phyloP scores from a whole-genome alignment of 2,888 invertebrate species.

The Orgyia antiqua region DNA sequence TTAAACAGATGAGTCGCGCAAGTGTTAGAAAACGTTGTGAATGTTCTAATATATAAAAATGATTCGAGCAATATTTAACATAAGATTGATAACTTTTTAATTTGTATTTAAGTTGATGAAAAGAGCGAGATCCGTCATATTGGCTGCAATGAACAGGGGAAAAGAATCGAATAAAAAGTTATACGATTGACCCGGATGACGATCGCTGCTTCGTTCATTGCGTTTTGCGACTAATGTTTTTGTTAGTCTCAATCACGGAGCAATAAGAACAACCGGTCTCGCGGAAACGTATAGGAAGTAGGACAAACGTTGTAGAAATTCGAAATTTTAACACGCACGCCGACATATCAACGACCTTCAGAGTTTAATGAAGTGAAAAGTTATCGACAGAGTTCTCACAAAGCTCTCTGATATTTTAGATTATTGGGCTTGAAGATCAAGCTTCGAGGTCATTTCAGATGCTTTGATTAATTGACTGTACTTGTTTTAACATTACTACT shows the following conservation, averaged over 20 bases:
- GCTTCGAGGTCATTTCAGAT: too few species aligned
- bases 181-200: slow-evolving; percentile 58
- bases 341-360: slow-evolving; percentile 54
- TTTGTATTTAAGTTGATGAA: neutral
- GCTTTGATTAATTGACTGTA: too few species aligned
- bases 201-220: slow-evolving; percentile 25
- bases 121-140: too few species aligned
- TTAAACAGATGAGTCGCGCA: too few species aligned
- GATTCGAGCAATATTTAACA: neutral
- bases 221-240: slow-evolving; percentile 44
- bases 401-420: slow-evolving; percentile 14
- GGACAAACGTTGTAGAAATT: slow-evolving; percentile 59
- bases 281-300: slow-evolving; percentile 51
- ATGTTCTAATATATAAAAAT: too few species aligned
- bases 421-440: too few species aligned
- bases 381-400: slow-evolving; percentile 21
- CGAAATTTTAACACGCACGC: slow-evolving; percentile 40
- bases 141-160: too few species aligned
- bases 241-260: slow-evolving; percentile 41
- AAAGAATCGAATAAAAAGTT: too few species aligned
- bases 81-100: neutral
- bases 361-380: slow-evolving; percentile 47
- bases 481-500: too few species aligned
- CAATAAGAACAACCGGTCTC: slow-evolving; percentile 56
- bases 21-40: too few species aligned